A percentile compares a stretch with the other conserved stretches of the same genome.
Conservation (phyloP, 2,113 vertebrate species). For the Numida meleagris region DNA sequence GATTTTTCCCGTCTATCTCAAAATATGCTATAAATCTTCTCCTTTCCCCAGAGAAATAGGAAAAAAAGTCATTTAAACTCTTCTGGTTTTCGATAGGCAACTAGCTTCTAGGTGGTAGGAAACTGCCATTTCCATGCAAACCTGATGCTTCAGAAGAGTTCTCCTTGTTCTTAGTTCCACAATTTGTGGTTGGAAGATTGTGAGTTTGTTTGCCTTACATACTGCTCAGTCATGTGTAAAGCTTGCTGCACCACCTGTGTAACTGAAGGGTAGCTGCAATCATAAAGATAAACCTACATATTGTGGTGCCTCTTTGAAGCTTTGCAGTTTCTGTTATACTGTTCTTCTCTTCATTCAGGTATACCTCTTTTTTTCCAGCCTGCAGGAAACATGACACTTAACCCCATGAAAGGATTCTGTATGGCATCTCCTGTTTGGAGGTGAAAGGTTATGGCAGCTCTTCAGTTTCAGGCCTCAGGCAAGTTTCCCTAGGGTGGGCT, state of each 20-base stretch:
- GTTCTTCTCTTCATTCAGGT: not conserved
- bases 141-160: not conserved
- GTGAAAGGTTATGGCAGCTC: not conserved
- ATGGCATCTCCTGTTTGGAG: not conserved
- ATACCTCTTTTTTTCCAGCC: not conserved
- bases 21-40: not conserved
- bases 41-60: not conserved
- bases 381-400: not conserved
- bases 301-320: not conserved
- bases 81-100: not conserved
- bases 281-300: not conserved
- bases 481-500: not conserved
- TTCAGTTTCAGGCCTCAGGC: not conserved
- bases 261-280: not conserved
- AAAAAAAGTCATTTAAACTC: not conserved
- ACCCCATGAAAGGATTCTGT: not conserved
- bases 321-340: not conserved
- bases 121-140: not conserved
- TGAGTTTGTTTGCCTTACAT: not conserved
- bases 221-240: not conserved
- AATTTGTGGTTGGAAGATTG: not conserved
- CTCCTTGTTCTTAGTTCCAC: not conserved
- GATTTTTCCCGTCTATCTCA: not conserved
- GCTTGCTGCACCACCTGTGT: not conserved
- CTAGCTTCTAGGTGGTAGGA: not conserved